Evolutionary conservation across 2,113 vertebrate species (phyloP), one percentile per base, ranked within the genome.

Genomic region (Gambusia affinis): DNA sequence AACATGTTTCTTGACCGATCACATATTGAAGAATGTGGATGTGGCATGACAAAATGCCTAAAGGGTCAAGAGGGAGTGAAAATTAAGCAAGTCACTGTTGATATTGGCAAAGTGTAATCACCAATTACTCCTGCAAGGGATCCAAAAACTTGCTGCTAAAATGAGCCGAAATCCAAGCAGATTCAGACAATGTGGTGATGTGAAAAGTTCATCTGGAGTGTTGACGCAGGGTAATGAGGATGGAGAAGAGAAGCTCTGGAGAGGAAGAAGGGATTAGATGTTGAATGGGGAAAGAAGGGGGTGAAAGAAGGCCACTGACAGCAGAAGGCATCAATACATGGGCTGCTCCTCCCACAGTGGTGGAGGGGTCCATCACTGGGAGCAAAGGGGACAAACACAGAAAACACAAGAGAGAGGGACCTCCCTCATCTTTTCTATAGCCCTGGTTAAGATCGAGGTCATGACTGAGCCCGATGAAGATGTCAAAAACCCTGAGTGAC

Each of bases 381-480:
- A 82, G 85, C 86, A 91, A 92, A 89, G 88, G 85, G 87, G 85
- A 80, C 70, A 47, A 90, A 82, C 44, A 68, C 79, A 85, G 80
- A 78, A 73, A 88, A 92, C 87, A 94, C 85, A 90, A 92, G 88
- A 92, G 88, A 87, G 82, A 51, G 86, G 93, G 87, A 90, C 90
- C 84, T 73, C 89, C 93, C 92, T 86, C 70, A 88, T 76, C 87
- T 75, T 82, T 89, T 67, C 77, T 72, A 85, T 83, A 84, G 33
- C 79, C 60, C 68, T 60, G 81, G 86, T 92, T 91, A 89, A 91
- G 87, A 90, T 91, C 71, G 80, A 90, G 94, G 93, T 95, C 93
- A 92, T 31, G 87, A 91, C 86, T 87, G 90, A 83, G 85, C 77
- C 89, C 69, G 89, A 94, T 94, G 91, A 93, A 95, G 93, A 91